These are phyloP conservation scores for Cremastinae sp. DNA, from an alignment of 2,888 invertebrate genomes.

Conservation along the genomic window DNA sequence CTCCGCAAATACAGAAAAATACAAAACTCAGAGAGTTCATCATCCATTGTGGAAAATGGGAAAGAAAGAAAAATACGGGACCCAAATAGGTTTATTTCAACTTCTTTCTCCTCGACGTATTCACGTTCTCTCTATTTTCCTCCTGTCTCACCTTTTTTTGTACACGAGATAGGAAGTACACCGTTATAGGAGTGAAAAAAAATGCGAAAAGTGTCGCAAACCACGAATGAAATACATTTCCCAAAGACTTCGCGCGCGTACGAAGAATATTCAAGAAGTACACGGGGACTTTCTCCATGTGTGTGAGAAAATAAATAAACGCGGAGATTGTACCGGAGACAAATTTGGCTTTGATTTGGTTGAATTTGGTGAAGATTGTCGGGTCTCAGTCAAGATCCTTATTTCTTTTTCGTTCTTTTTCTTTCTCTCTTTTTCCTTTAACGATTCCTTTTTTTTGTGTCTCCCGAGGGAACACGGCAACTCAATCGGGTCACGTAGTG, in stretches of 20 bases:
- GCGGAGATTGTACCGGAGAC: neutral
- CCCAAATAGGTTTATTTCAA: neutral
- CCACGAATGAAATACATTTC: constrained; percentile 11
- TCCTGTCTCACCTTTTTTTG: neutral
- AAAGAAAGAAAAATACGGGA: constrained; percentile 18
- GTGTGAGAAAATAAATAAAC: neutral
- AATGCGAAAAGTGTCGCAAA: neutral
- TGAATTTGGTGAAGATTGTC: constrained; percentile 37
- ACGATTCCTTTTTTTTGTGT: neutral
- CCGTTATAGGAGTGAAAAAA: neutral
- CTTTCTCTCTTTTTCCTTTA: neutral
- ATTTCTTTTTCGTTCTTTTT: neutral
- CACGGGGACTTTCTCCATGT: neutral
- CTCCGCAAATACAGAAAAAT: constrained; percentile 7
- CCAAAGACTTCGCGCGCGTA: neutral
- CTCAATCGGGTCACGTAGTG: constrained; percentile 17
- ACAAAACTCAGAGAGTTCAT: constrained; percentile 12
- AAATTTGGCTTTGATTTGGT: constrained; percentile 11
- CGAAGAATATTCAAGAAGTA: neutral
- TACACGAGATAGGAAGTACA: constrained; percentile 4
- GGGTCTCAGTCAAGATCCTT: constrained; percentile 7
- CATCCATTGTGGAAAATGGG: constrained; percentile 25
- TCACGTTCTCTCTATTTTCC: neutral
- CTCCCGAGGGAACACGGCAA: neutral
- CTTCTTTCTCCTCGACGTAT: neutral